phyloP scores from a whole-genome alignment of 2,113 vertebrate species.

The Zapus hudsonius region DNA sequence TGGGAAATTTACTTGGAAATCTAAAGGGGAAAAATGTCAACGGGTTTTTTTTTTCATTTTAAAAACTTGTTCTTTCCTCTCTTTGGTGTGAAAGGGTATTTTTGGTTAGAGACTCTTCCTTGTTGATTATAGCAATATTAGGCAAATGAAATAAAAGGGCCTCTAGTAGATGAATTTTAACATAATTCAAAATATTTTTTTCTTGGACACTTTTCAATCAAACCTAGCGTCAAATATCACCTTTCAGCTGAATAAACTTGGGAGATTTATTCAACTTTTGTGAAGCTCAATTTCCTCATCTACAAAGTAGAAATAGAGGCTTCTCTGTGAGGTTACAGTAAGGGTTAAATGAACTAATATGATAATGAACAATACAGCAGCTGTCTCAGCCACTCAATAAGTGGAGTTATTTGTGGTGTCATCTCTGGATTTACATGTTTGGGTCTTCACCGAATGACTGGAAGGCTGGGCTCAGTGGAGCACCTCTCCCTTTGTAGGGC shows the following conservation, averaged over 20 bases:
- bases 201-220: slow-evolving; percentile 16
- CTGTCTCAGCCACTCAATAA: slow-evolving; percentile 3
- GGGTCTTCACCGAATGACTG: neutral
- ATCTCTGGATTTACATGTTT: neutral
- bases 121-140: slow-evolving; percentile 48
- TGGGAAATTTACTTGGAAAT: slow-evolving; percentile 72
- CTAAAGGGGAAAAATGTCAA: slow-evolving; percentile 65
- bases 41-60: slow-evolving; percentile 43
- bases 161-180: slow-evolving; percentile 43
- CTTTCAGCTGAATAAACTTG: neutral
- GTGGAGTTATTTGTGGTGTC: slow-evolving; percentile 17
- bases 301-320: slow-evolving; percentile 33
- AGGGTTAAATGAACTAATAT: slow-evolving; percentile 26
- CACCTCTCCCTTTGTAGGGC: neutral
- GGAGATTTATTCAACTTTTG: slow-evolving; percentile 5
- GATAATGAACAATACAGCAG: neutral
- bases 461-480: neutral
- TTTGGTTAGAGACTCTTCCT: slow-evolving; percentile 50
- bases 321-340: neutral
- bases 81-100: slow-evolving; percentile 60
- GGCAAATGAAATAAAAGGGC: slow-evolving; percentile 55
- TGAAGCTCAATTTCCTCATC: slow-evolving; percentile 15
- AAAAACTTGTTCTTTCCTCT: slow-evolving; percentile 50
- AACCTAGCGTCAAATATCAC: slow-evolving; percentile 35
- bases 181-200: slow-evolving; percentile 43